phyloP scores from a whole-genome alignment of 2,797 vertebrate genomes.

The Paguma larvata region DNA sequence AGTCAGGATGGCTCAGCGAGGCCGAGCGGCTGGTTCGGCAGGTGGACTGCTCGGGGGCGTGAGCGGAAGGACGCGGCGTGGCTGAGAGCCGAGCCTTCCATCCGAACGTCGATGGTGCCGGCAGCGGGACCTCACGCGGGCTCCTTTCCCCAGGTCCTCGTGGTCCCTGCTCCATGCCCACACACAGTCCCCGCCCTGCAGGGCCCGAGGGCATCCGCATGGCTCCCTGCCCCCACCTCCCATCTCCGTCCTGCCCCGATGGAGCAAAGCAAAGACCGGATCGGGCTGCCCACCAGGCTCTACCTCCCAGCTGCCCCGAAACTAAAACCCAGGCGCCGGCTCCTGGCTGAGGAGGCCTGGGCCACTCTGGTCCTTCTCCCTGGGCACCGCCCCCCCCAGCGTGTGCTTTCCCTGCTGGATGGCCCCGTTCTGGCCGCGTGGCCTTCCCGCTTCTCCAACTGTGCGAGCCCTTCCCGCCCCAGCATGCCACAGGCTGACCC shows the following conservation, averaged over 20 bases:
- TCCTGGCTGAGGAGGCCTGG: fast-evolving
- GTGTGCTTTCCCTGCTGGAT: fast-evolving
- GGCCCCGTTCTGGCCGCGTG: fast-evolving
- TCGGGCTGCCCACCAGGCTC: fast-evolving
- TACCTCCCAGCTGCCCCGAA: fast-evolving
- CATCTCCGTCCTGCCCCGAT: fast-evolving
- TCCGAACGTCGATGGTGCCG: fast-evolving
- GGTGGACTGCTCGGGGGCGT: fast-evolving
- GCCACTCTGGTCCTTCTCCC: neutral
- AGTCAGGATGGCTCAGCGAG: fast-evolving
- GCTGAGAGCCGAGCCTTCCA: fast-evolving
- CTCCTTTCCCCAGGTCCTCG: fast-evolving
- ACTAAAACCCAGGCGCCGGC: fast-evolving
- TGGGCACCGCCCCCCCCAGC: no score
- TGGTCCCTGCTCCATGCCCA: neutral
- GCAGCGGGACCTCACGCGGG: fast-evolving
- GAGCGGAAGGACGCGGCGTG: fast-evolving
- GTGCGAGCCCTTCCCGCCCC: neutral
- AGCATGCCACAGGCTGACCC: fast-evolving
- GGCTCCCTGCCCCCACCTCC: fast-evolving
- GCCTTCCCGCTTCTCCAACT: no score
- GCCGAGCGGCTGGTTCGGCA: fast-evolving
- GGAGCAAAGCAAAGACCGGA: fast-evolving
- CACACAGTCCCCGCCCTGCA: fast-evolving
- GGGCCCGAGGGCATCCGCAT: fast-evolving